Base-by-base conservation (phyloP, 64 coral and sea anemone species). In the Actinia equina region DNA sequence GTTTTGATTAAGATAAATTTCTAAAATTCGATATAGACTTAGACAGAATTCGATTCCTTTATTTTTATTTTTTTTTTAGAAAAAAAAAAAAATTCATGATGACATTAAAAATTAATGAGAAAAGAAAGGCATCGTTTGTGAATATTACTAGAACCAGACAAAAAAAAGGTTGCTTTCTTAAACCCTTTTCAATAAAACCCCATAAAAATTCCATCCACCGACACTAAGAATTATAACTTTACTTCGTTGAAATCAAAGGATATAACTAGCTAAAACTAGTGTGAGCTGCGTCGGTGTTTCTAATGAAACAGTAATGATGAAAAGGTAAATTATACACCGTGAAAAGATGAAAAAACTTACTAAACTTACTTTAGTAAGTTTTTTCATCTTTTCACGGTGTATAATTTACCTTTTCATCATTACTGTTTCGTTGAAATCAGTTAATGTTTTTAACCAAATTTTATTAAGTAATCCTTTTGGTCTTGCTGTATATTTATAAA, bases 41-140 rank as follows among this genome's bases (percentile, higher is more conserved):
- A 30, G 25, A 74, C 55, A 2, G 69, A 74, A 74, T 74, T 74
- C 69, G 12, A 37, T 74, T 74, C 69, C 13, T 74, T 14, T 4
- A 37, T 37, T 37, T 37, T 37, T 37, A 37, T 37, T 14, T 37
- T 41, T 12, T 74, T 74, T 74, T 15, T 14, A 74, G 27, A 41
- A 37, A 41, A 74, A 74, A 74, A 74, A 41, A 57, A 1, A 14
- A 16, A 74, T 30, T 74, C 25, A 65, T 14, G n/a, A 69, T 1
- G 25, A 41, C 69, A 41, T 74, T 30, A 74, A 74, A 74, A 74
- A 74, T 74, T 74, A 41, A 74, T 74, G 27, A 74, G 55, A 57
- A 57, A 12, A 57, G 11, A 57, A 12, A 14, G 11, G 11, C 55
- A 16, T 57, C 55, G 11, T 27, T 74, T 74, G 7, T 25, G 25